Conservation (phyloP, 2,113 vertebrate genomes). For the Axis porcinus region DNA sequence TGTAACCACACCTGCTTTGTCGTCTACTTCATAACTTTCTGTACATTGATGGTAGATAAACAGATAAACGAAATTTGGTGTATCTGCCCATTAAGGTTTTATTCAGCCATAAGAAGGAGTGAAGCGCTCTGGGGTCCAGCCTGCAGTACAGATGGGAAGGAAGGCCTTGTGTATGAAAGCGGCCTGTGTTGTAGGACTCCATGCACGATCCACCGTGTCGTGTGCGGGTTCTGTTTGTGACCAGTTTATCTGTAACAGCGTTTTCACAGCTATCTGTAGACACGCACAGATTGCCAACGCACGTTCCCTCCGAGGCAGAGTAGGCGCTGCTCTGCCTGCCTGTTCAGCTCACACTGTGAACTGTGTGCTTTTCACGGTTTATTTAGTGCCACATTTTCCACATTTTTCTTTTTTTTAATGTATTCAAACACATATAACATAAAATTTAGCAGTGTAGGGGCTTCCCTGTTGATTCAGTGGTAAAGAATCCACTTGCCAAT, state of each 20-base stretch:
- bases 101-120: neutral
- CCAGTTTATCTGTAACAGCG: neutral
- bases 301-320: neutral
- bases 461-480: neutral
- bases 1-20: no score
- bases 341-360: neutral
- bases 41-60: neutral
- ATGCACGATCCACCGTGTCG: fast-evolving
- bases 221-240: neutral
- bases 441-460: neutral
- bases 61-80: fast-evolving
- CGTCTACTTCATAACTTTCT: neutral
- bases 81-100: no score
- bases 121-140: neutral
- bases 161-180: neutral
- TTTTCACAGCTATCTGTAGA: neutral
- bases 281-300: neutral
- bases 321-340: fast-evolving
- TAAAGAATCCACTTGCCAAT: neutral
- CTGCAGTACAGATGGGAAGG: no score
- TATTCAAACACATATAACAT: neutral
- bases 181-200: fast-evolving
- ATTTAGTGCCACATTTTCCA: neutral
- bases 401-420: neutral
- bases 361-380: neutral